phyloP scores from a whole-genome alignment of 2,888 invertebrate genomes.

The Drosophila austrosaltans region DNA sequence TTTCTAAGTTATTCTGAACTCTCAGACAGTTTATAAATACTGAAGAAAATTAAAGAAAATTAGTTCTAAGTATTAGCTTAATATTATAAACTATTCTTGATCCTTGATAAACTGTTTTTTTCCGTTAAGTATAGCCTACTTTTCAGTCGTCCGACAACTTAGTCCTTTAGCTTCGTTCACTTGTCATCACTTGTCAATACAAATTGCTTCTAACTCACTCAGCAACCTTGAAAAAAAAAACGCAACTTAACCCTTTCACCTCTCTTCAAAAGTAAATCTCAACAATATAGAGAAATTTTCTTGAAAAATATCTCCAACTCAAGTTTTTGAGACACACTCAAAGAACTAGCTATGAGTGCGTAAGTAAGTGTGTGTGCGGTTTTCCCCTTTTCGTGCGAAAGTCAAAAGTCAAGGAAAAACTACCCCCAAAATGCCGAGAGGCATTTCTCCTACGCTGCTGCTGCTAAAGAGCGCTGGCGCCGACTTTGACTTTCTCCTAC shows the following conservation, averaged over 20 bases:
- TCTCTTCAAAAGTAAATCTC: conserved; percentile 24
- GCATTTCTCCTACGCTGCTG: conserved; percentile 62
- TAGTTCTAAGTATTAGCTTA: too few species aligned
- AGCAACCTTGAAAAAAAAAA: conserved; percentile 49
- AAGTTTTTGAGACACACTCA: conserved; percentile 22
- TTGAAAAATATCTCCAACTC: conserved; percentile 21
- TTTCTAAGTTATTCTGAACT: too few species aligned
- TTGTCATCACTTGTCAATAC: conserved; percentile 33
- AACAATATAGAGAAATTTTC: not conserved
- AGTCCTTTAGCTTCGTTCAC: conserved; percentile 14
- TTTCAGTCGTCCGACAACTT: not conserved
- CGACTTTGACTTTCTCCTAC: conserved; percentile 60
- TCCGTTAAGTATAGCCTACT: not conserved
- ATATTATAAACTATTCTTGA: not conserved
- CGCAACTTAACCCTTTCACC: not conserved
- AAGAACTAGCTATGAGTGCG: conserved; percentile 8
- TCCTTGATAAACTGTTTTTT: not conserved
- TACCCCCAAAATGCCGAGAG: conserved; percentile 46
- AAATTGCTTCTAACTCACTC: conserved; percentile 8
- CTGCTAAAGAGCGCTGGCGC: conserved; percentile 35
- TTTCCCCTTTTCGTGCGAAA: conserved; percentile 26
- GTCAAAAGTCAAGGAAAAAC: conserved; percentile 55
- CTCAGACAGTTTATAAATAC: too few species aligned
- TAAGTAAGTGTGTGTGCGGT: not conserved
- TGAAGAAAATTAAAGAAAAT: too few species aligned